Conservation (phyloP, 2,797 vertebrate species). For the Sebastes miniatus region DNA sequence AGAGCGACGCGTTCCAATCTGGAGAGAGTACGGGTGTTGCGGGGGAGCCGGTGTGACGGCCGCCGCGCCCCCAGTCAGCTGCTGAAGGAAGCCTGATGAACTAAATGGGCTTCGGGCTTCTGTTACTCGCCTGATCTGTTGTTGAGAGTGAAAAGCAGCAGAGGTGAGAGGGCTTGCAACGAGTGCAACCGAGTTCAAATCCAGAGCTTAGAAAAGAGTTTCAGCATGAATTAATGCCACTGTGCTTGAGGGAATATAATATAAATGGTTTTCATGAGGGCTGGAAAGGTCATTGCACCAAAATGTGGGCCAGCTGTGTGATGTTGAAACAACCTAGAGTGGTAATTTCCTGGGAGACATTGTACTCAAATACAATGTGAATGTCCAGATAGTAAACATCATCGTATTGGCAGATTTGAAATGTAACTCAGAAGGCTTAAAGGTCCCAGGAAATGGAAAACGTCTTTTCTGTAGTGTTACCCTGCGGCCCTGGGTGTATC, state of each 20-base stretch:
- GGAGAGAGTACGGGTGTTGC: constrained; percentile 32
- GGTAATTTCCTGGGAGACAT: constrained; percentile 63
- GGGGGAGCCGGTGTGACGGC: neutral
- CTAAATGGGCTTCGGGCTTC: constrained; percentile 54
- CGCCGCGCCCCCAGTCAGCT: constrained; percentile 1
- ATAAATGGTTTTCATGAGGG: constrained; percentile 68
- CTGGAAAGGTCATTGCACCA: constrained; percentile 72
- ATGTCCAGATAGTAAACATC: constrained; percentile 54
- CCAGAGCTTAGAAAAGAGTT: constrained; percentile 57
- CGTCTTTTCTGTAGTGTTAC: constrained; percentile 8
- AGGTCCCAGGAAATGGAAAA: constrained; percentile 58
- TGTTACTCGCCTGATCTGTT: constrained; percentile 49
- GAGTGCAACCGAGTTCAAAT: constrained; percentile 54
- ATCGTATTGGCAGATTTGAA: constrained; percentile 52
- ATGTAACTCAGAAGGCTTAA: constrained; percentile 41
- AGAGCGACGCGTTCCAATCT: constrained; percentile 26
- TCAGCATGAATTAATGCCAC: constrained; percentile 69
- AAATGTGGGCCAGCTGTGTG: constrained; percentile 57
- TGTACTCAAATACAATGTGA: constrained; percentile 48
- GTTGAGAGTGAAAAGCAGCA: constrained; percentile 36
- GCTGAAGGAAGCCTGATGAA: constrained; percentile 26
- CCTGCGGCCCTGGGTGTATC: constrained; percentile 1
- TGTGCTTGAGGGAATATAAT: constrained; percentile 65
- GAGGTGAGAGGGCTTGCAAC: constrained; percentile 47
- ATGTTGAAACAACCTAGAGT: constrained; percentile 58